Conservation (phyloP, 2,113 vertebrate genomes). For the Solea solea region DNA sequence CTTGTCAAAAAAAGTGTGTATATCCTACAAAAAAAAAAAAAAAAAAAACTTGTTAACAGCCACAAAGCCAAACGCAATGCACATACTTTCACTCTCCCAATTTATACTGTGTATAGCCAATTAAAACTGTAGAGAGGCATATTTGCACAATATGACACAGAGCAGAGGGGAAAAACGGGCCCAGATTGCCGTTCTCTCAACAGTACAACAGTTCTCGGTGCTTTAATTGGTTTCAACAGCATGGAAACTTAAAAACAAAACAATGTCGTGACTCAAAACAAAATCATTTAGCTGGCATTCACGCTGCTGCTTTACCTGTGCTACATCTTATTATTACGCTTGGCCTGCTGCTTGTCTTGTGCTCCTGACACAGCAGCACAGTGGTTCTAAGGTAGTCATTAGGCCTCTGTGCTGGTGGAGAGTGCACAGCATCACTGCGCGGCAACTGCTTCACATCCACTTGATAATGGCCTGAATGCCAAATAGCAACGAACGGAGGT, state of each 20-base stretch:
- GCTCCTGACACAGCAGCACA: constrained; percentile 33
- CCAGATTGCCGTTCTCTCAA: background rate
- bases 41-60: background rate
- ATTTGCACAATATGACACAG: background rate
- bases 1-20: no score
- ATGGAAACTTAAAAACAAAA: constrained; percentile 19
- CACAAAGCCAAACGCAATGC: background rate
- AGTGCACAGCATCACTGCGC: constrained; percentile 27
- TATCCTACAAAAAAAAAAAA: no score
- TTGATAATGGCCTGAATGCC: constrained; percentile 40
- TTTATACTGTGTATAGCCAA: constrained; percentile 6
- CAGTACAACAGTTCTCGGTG: background rate
- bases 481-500: constrained; percentile 16
- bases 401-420: constrained; percentile 27
- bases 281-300: constrained; percentile 15
- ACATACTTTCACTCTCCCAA: constrained; percentile 1
- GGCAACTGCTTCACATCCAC: constrained; percentile 33
- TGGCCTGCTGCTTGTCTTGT: constrained; percentile 29
- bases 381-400: constrained; percentile 41
- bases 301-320: constrained; percentile 16
- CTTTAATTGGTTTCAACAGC: constrained; percentile 25
- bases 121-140: constrained; percentile 2
- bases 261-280: constrained; percentile 16
- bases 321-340: constrained; percentile 30
- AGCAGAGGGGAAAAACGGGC: constrained; percentile 8